Conservation (phyloP, 2,888 invertebrate species). For the Cataglyphis livida region DNA sequence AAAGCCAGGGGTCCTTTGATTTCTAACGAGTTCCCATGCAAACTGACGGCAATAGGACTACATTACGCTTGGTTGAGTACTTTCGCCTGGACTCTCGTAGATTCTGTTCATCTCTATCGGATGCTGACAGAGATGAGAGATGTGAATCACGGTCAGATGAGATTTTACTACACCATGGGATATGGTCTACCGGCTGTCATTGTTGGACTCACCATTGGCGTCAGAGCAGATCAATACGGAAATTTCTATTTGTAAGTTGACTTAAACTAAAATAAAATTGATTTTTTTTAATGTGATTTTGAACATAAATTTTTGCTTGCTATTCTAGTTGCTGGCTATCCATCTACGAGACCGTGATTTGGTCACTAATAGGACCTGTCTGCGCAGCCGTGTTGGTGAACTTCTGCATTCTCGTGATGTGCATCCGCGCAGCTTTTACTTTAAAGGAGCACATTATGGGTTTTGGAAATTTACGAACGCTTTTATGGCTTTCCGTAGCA, state of each 20-base stretch:
- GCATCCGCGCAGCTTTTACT: conserved; percentile 96
- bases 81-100: conserved; percentile 96
- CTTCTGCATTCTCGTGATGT: conserved; percentile 92
- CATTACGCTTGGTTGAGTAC: conserved; percentile 97
- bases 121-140: conserved; percentile 98
- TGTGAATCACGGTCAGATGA: conserved; percentile 97
- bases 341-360: conserved; percentile 96
- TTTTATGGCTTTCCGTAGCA: conserved; percentile 95
- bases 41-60: conserved; percentile 94
- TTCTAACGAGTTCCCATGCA: conserved; percentile 95
- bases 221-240: conserved; percentile 97
- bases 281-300: not conserved
- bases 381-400: conserved; percentile 92
- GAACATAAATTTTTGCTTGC: conserved; percentile 43
- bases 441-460: conserved; percentile 96
- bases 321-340: conserved; percentile 96
- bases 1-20: conserved; percentile 93
- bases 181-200: conserved; percentile 97
- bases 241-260: conserved; percentile 95
- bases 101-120: conserved; percentile 96
- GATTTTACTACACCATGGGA: conserved; percentile 96
- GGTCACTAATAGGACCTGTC: conserved; percentile 98
- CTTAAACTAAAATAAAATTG: not conserved
- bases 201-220: conserved; percentile 96
- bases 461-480: conserved; percentile 89